Evolutionary conservation across 2,797 vertebrate species (phyloP).

Genomic region (Syndactyla subalaris): DNA sequence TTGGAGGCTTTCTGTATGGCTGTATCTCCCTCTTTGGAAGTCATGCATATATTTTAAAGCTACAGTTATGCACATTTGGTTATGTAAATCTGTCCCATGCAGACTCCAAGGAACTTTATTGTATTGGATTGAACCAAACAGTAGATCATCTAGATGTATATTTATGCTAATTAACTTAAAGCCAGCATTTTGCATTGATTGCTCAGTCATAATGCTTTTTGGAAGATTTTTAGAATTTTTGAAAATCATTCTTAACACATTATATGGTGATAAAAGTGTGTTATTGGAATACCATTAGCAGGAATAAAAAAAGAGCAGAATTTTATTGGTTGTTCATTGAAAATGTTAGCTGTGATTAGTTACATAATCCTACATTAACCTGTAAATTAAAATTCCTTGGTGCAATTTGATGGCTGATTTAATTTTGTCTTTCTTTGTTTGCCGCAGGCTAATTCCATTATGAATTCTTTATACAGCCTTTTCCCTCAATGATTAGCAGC

Average conservation of each 20-base stretch:
- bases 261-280: conserved; percentile 76
- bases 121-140: conserved; percentile 63
- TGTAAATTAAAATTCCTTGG: conserved; percentile 99
- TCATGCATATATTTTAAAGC: conserved; percentile 78
- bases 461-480: conserved; percentile 99
- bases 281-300: conserved; percentile 83
- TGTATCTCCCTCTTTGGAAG: conserved; percentile 72
- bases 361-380: conserved; percentile 99
- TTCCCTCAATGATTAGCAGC: conserved; percentile 99
- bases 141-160: conserved; percentile 72
- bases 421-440: conserved; percentile 96
- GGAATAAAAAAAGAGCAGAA: conserved; percentile 76
- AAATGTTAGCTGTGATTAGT: conserved; percentile 98
- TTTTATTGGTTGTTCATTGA: conserved; percentile 90
- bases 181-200: conserved; percentile 71
- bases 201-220: conserved; percentile 58
- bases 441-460: conserved; percentile 99
- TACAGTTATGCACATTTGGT: conserved; percentile 75
- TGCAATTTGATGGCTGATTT: conserved; percentile 99
- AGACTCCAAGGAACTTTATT: conserved; percentile 76
- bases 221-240: conserved; percentile 75
- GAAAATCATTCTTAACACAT: conserved; percentile 74
- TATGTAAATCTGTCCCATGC: conserved; percentile 78
- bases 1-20: conserved; percentile 71
- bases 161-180: conserved; percentile 79